A percentile compares a stretch with the other conserved stretches of the same genome.
phyloP scores from a whole-genome alignment of 2,797 vertebrate genomes.

The Crax fasciolata region DNA sequence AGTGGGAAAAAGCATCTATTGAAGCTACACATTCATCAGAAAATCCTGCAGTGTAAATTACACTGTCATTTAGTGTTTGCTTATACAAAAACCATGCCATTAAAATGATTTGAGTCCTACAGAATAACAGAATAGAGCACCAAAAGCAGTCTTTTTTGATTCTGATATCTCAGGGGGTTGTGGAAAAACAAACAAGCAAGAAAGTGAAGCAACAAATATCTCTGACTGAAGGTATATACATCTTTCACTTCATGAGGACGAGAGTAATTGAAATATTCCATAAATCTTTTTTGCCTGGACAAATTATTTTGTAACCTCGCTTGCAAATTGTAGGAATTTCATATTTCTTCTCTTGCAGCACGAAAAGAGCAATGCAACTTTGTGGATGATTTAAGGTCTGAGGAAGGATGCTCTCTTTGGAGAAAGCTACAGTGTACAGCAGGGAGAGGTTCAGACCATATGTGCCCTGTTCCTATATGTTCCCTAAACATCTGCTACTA shows the following conservation, averaged over 20 bases:
- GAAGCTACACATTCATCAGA: constrained; percentile 26
- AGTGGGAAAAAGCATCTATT: neutral
- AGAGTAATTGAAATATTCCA: neutral
- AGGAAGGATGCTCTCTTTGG: neutral
- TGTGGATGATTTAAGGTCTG: neutral
- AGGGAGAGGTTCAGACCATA: neutral
- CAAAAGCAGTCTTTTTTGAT: neutral
- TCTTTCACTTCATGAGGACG: neutral
- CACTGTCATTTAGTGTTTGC: constrained; percentile 27
- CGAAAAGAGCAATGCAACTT: neutral
- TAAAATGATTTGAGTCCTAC: neutral
- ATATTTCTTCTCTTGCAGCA: neutral
- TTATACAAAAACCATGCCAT: neutral
- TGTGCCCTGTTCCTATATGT: neutral
- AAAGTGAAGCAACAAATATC: neutral
- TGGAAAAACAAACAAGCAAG: constrained; percentile 25
- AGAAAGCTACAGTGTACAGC: neutral
- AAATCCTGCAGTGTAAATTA: constrained; percentile 45
- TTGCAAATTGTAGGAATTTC: neutral
- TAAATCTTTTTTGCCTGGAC: neutral
- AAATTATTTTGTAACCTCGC: neutral
- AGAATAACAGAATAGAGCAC: neutral
- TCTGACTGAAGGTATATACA: constrained; percentile 1
- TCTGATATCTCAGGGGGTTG: neutral
- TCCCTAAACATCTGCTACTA: constrained; percentile 21